Evolutionary conservation across 2,888 invertebrate species (phyloP), one percentile per base, ranked within the genome.

Genomic region (Drosophila neotestacea): DNA sequence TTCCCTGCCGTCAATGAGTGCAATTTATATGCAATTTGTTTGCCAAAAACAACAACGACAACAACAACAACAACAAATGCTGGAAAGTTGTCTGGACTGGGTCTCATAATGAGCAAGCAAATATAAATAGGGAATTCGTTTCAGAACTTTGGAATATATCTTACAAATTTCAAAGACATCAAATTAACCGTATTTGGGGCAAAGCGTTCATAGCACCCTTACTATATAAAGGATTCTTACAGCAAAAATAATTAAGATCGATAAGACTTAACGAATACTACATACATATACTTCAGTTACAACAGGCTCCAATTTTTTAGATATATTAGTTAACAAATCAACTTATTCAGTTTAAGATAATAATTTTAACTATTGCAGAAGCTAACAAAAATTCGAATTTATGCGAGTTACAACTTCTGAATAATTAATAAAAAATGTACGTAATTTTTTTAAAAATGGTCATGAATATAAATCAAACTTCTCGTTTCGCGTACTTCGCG

Each of bases 11-110:
- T 75, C 85, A 85, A 89, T 85, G 89, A 85, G 74, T 63, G 73
- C 88, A 88, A 85, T 85, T 89, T 89, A 85, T 89, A 85, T 88
- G 85, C 89, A 85, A 79, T 79, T 85, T 85, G 69, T 72, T 70
- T 48, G 50, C 50, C 55, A 70, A 60, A 66, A 77, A 56, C 63
- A 64, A 55, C 41, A 41, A 11, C 11, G 39, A 30, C 32, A 32
- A 28, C 11, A 65, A 34, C 13, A 73, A 44, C 44, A 71, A 55
- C 46, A 65, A 32, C 54, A 36, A 69, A 16, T 30, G 34, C 7
- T n/a, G 30, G 34, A 6, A 41, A 36, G 30, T 10, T 34, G 10
- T 38, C 27, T 56, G 44, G 10, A n/a, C 47, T 42, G 16, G 38
- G 44, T 11, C 28, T 47, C 50, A 47, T 81, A 81, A 78, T 81